Evolutionary conservation across 2,888 invertebrate species (phyloP), one percentile per base, ranked within the genome.

Genomic region (Meiosimyza platycephala): DNA sequence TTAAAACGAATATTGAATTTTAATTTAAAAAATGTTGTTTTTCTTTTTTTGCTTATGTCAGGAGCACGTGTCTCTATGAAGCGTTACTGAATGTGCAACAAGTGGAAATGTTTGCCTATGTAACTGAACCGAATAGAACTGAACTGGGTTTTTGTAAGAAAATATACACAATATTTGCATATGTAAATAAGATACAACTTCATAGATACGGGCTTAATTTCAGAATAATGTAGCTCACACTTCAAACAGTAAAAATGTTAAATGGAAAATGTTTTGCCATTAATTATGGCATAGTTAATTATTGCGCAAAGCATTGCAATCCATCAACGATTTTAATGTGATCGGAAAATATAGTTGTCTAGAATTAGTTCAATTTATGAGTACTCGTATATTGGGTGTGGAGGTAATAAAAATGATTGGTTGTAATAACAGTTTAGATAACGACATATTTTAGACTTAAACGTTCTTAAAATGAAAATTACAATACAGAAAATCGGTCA

Each of bases 391-490:
- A 40, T 40, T 40, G 40, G 40, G 40, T 40, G 40, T 40, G 54
- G 54, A 9, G 54, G 54, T 22, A 55, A 22, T 55, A 12, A 55
- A 55, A 15, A 5, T n/a, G 5, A 55, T 55, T 5, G 16, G 18
- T 11, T 9, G 2, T 52, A 16, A 52, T 52, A 16, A 16, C 5
- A 16, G 16, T 16, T n/a, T n/a, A n/a, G n/a, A n/a, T n/a, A n/a
- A n/a, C n/a, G 18, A 55, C 13, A 55, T 55, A 55, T 18, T 55
- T 55, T n/a, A 55, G 55, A 18, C 3, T 55, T 55, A 55, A 55
- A 55, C 80, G 76, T 79, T 80, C 28, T 76, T 74, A 74, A 70
- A 72, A 76, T 74, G 76, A 57, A 64, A 76, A 73, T 72, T 75
- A 74, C 72, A 28, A 4, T 28, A 28, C 28, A 4, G 28, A 28